A percentile compares a stretch with the other conserved stretches of the same genome.
Evolutionary conservation across 2,797 vertebrate genomes (phyloP).

Genomic region (Eulemur mongoz): DNA sequence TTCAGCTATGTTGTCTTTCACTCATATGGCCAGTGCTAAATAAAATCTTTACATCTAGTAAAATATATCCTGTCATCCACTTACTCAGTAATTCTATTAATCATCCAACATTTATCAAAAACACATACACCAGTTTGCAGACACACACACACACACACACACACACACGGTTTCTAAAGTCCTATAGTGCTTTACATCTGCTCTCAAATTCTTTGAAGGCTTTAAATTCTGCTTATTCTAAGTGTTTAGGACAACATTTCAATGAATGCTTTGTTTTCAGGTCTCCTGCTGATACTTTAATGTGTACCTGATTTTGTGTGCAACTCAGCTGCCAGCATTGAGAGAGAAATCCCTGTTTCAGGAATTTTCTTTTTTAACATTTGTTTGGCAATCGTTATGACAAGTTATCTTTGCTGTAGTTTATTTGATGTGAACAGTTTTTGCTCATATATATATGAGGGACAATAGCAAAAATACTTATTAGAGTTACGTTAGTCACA

Average conservation of each 20-base stretch:
- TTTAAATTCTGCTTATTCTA: neutral
- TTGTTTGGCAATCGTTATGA: neutral
- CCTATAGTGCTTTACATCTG: neutral
- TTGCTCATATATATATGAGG: neutral
- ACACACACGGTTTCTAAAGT: neutral
- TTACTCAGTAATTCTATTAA: slow-evolving; percentile 52
- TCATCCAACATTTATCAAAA: slow-evolving; percentile 33
- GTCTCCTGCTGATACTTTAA: neutral
- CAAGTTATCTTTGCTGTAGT: slow-evolving; percentile 19
- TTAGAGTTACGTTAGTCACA: neutral
- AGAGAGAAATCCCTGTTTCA: neutral
- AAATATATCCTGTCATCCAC: slow-evolving; percentile 26
- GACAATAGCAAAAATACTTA: neutral
- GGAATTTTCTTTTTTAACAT: neutral
- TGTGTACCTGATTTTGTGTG: neutral
- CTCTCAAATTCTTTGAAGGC: neutral
- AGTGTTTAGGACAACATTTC: neutral
- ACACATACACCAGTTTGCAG: neutral
- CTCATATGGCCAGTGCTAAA: slow-evolving; percentile 39
- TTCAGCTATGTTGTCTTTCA: slow-evolving; percentile 31
- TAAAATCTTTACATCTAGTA: slow-evolving; percentile 52
- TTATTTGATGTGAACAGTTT: slow-evolving; percentile 20
- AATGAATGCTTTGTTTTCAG: neutral
- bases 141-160: neutral
- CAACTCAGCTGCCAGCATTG: neutral